phyloP scores from a whole-genome alignment of 2,113 vertebrate genomes.

The Monopterus albus region DNA sequence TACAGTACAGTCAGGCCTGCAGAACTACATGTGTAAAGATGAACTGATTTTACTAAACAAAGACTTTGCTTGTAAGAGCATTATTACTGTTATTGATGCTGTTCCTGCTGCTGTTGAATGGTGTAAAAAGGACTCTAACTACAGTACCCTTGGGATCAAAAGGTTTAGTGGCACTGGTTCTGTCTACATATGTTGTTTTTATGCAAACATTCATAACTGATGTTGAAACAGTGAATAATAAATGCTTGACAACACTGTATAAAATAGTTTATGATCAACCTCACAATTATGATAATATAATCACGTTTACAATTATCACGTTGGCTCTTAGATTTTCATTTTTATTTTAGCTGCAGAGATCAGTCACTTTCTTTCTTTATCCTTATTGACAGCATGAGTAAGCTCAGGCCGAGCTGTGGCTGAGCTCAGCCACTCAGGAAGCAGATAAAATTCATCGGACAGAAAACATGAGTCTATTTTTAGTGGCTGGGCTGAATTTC shows the following conservation, averaged over 20 bases:
- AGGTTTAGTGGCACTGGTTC: no score
- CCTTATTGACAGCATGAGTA: slow-evolving; percentile 1
- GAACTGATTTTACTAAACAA: neutral
- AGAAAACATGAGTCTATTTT: slow-evolving; percentile 53
- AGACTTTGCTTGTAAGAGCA: slow-evolving; percentile 15
- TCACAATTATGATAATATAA: neutral
- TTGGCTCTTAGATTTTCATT: neutral
- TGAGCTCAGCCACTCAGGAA: slow-evolving; percentile 25
- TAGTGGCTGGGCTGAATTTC: slow-evolving; percentile 36
- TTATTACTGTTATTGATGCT: slow-evolving; percentile 19
- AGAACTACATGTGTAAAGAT: neutral
- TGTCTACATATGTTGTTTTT: no score
- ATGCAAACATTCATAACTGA: no score
- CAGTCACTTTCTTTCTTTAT: neutral
- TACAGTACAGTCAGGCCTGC: neutral
- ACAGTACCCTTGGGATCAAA: no score
- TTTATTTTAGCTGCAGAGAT: neutral
- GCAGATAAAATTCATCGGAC: slow-evolving; percentile 39
- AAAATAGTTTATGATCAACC: no score
- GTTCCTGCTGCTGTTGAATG: neutral
- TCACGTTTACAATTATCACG: neutral
- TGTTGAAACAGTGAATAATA: no score
- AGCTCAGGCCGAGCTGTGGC: slow-evolving; percentile 2
- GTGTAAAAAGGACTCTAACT: slow-evolving; percentile 27
- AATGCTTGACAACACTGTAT: no score